phyloP scores from a whole-genome alignment of 2,113 vertebrate species.

The Erythrocercus mccallii region DNA sequence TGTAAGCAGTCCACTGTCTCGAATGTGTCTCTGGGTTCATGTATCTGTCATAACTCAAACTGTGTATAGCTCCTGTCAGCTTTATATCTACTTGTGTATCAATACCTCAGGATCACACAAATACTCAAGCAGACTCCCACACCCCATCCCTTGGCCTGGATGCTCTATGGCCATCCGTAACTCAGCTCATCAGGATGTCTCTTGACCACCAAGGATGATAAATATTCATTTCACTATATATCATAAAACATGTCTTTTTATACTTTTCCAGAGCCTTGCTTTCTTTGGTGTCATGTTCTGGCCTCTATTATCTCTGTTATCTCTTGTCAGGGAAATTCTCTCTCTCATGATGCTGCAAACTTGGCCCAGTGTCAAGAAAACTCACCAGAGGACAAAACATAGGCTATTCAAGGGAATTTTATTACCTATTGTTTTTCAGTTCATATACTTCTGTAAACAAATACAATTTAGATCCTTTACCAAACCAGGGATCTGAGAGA shows the following conservation, averaged over 20 bases:
- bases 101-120: background rate
- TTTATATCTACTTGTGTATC: background rate
- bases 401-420: too few species aligned
- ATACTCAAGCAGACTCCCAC: background rate
- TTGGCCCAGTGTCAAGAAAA: background rate
- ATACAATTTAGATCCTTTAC: background rate
- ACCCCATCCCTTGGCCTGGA: background rate
- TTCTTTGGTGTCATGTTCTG: background rate
- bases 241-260: background rate
- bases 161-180: background rate
- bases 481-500: background rate
- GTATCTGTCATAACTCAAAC: background rate
- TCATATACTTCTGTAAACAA: background rate
- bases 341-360: background rate
- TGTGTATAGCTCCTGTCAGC: background rate
- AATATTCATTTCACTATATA: background rate
- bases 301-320: background rate
- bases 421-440: background rate
- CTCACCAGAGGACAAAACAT: background rate
- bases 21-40: background rate
- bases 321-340: background rate
- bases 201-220: background rate
- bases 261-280: background rate
- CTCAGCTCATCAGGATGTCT: background rate
- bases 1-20: background rate